phyloP scores from a whole-genome alignment of 2,113 vertebrate genomes.

The Pseudopodoces humilis region DNA sequence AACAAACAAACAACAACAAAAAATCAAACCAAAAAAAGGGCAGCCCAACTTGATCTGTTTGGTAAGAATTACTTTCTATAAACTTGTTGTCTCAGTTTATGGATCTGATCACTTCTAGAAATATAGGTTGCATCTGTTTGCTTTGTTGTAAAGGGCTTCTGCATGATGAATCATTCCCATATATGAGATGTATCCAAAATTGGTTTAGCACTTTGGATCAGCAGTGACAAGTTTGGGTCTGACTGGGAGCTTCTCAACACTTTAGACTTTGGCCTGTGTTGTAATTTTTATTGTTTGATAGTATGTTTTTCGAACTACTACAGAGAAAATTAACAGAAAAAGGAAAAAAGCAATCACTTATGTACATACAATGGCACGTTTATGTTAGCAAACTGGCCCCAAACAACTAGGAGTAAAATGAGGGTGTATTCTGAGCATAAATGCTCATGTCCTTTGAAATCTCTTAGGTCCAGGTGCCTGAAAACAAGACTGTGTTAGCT shows the following conservation, averaged over 20 bases:
- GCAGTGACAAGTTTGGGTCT: not conserved
- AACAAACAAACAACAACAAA: not conserved
- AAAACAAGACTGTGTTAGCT: not conserved
- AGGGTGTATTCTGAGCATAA: not conserved
- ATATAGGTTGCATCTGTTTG: not conserved
- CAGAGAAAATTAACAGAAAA: not conserved
- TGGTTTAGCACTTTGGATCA: not conserved
- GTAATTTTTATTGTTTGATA: not conserved
- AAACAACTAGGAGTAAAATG: not conserved
- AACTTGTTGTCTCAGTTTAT: not conserved
- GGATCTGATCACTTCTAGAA: not conserved
- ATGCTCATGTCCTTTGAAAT: not conserved
- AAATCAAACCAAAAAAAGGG: not conserved
- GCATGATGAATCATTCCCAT: not conserved
- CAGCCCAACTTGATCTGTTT: not conserved
- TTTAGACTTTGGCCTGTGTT: not conserved
- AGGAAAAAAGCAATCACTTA: not conserved
- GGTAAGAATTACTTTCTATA: not conserved
- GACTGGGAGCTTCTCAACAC: not conserved
- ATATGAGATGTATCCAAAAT: not conserved
- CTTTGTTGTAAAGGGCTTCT: not conserved
- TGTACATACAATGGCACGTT: not conserved
- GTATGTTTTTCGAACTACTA: not conserved
- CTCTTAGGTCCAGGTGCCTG: not conserved
- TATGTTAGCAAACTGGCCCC: not conserved